Conservation (phyloP, 1,140 invertebrate genomes). For the Cyphomyrmex costatus region DNA sequence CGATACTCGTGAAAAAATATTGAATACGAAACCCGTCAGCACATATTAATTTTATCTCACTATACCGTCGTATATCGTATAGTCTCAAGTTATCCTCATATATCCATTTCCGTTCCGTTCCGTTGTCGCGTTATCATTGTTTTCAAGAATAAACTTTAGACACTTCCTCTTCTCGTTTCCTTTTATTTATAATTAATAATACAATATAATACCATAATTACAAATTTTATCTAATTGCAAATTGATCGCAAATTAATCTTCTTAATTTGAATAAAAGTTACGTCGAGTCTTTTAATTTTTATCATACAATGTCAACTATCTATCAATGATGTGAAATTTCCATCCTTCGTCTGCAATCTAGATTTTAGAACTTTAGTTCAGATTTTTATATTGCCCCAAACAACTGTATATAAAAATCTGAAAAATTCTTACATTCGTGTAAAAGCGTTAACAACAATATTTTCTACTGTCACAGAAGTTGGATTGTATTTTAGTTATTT, state of each 20-base stretch:
- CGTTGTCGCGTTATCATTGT: neutral
- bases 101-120: slow-evolving; percentile 43
- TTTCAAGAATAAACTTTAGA: neutral
- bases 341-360: neutral
- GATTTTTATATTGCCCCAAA: no score
- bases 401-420: no score
- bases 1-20: neutral
- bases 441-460: no score
- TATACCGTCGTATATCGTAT: slow-evolving; percentile 12
- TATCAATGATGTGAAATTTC: neutral
- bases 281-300: neutral
- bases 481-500: no score
- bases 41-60: slow-evolving; percentile 46
- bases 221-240: slow-evolving; percentile 34
- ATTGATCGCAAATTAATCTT: neutral
- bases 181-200: no score
- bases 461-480: no score
- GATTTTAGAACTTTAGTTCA: no score
- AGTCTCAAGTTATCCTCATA: slow-evolving; percentile 30
- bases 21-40: slow-evolving; percentile 23
- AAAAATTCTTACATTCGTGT: no score
- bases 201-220: no score
- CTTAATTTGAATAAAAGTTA: slow-evolving; percentile 9
- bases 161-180: neutral
- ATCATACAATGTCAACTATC: neutral